These are phyloP conservation scores for Epistrophe eligans DNA, from an alignment of 2,888 invertebrate species.

Conservation along the genomic window DNA sequence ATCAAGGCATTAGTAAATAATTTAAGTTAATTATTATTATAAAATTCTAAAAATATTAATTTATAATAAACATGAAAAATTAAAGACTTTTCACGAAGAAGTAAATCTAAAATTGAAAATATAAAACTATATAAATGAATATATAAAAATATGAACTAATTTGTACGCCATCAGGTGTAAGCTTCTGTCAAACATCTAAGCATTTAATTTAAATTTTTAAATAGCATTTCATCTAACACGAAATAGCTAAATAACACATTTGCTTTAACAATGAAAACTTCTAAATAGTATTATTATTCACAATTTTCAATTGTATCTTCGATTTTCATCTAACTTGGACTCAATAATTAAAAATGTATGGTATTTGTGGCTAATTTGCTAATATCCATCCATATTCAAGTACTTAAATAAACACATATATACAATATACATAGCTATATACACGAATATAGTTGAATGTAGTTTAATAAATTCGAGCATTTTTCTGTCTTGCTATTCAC, in stretches of 20 bases:
- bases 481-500: neutral
- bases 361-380: neutral
- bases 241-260: neutral
- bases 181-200: neutral
- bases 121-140: neutral
- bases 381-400: neutral
- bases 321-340: neutral
- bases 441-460: neutral
- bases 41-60: neutral
- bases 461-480: neutral
- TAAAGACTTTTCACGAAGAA: neutral
- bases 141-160: neutral
- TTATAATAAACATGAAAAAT: neutral
- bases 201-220: neutral
- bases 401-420: neutral
- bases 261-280: neutral
- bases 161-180: neutral
- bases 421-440: too few relatives aligned
- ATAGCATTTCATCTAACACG: neutral
- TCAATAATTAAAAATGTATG: neutral
- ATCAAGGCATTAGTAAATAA: too few relatives aligned
- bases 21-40: too few relatives aligned
- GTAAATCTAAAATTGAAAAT: neutral
- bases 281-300: neutral
- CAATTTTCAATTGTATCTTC: conserved; percentile 5